Conservation (phyloP, 2,888 invertebrate genomes). For the Synanthedon andrenaeformis region DNA sequence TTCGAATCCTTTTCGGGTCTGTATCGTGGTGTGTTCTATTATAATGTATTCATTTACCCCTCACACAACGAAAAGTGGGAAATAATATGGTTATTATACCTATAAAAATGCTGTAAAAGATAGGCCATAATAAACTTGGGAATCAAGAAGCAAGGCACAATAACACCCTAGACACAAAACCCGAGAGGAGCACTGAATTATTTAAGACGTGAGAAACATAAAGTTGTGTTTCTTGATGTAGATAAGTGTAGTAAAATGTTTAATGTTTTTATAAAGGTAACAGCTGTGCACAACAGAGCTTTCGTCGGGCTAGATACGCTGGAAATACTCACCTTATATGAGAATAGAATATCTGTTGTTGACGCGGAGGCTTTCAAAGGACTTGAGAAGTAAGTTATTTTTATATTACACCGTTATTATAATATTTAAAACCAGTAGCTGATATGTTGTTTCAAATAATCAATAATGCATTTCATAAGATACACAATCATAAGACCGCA, state of each 20-base stretch:
- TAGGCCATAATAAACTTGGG: neutral
- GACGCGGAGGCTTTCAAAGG: conserved; percentile 89
- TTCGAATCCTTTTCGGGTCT: too few relatives aligned
- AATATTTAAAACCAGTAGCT: neutral
- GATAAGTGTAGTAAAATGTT: neutral
- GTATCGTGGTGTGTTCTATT: too few relatives aligned
- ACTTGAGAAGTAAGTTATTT: conserved; percentile 80
- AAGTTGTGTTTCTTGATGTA: neutral
- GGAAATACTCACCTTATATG: conserved; percentile 88
- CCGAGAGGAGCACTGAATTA: neutral
- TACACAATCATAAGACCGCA: too few relatives aligned
- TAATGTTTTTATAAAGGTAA: conserved; percentile 59
- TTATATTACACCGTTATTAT: conserved; percentile 2
- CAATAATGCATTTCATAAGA: too few relatives aligned
- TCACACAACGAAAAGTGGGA: too few relatives aligned
- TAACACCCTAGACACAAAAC: neutral
- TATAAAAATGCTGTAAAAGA: too few relatives aligned
- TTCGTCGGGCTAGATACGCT: conserved; percentile 89
- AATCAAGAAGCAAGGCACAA: neutral
- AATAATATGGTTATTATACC: too few relatives aligned
- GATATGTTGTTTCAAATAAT: too few relatives aligned
- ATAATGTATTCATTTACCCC: too few relatives aligned
- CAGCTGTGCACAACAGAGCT: conserved; percentile 81
- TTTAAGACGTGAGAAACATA: neutral
- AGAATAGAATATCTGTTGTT: conserved; percentile 83